A percentile compares a stretch with the other conserved stretches of the same genome.
These are phyloP conservation scores for Mobula birostris DNA, from an alignment of 2,113 vertebrate species.

Conservation along the genomic window DNA sequence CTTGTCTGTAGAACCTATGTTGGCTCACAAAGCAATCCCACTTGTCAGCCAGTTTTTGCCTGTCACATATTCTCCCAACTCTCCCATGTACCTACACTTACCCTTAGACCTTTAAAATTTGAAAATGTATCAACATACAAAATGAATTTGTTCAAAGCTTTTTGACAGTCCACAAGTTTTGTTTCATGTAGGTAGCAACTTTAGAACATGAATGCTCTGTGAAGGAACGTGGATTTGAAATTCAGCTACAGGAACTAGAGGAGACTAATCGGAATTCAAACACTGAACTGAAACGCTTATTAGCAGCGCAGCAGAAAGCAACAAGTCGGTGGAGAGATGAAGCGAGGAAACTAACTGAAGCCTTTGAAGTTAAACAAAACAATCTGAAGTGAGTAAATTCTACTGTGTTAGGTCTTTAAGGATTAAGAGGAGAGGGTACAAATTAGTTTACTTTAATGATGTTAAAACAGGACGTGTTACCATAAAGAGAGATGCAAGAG, in stretches of 20 bases:
- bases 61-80: too few species aligned
- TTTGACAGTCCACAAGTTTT: not conserved
- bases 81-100: too few species aligned
- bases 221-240: constrained; percentile 71
- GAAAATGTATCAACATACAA: not conserved
- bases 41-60: too few species aligned
- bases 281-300: constrained; percentile 66
- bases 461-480: not conserved
- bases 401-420: constrained; percentile 38
- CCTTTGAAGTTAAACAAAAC: constrained; percentile 64
- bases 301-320: constrained; percentile 76
- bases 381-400: constrained; percentile 69
- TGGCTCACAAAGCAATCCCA: too few species aligned
- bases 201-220: constrained; percentile 77
- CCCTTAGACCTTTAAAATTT: not conserved
- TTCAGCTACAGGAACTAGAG: constrained; percentile 73
- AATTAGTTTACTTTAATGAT: constrained; percentile 21
- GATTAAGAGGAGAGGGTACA: constrained; percentile 44
- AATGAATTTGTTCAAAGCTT: not conserved
- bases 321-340: constrained; percentile 81
- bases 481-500: not conserved
- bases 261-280: constrained; percentile 66
- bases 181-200: constrained; percentile 64
- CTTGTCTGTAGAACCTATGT: too few species aligned
- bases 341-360: constrained; percentile 63